Evolutionary conservation across 2,888 invertebrate species (phyloP).

Genomic region (Dynastes maya): DNA sequence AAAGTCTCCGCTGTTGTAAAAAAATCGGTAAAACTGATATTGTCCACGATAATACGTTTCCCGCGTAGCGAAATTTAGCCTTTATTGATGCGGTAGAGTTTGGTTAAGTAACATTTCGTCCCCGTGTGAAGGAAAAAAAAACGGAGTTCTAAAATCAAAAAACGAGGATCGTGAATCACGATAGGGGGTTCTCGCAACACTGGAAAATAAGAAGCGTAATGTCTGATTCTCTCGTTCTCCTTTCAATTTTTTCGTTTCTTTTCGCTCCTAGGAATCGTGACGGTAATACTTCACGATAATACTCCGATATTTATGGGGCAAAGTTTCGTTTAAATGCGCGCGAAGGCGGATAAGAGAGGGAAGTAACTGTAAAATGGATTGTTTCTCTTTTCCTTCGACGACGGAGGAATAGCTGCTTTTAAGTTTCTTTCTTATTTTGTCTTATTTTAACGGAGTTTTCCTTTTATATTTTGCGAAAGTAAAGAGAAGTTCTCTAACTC

Average conservation of each 20-base stretch:
- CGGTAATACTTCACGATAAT: background rate
- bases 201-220: background rate
- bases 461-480: too few relatives aligned
- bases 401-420: background rate
- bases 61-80: background rate
- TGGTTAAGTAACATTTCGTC: background rate
- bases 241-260: background rate
- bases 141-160: background rate
- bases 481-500: too few relatives aligned
- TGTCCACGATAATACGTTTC: background rate
- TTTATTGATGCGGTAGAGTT: background rate
- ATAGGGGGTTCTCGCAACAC: background rate
- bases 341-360: too few relatives aligned
- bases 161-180: background rate
- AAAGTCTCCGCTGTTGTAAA: too few relatives aligned
- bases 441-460: too few relatives aligned
- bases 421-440: too few relatives aligned
- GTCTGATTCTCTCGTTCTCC: background rate
- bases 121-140: background rate
- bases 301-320: background rate
- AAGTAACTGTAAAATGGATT: background rate
- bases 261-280: background rate
- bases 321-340: constrained; percentile 14
- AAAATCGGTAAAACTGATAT: too few relatives aligned
- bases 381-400: background rate